Base-by-base conservation (phyloP, 1,140 invertebrate species). In the Bombus terrestris region DNA sequence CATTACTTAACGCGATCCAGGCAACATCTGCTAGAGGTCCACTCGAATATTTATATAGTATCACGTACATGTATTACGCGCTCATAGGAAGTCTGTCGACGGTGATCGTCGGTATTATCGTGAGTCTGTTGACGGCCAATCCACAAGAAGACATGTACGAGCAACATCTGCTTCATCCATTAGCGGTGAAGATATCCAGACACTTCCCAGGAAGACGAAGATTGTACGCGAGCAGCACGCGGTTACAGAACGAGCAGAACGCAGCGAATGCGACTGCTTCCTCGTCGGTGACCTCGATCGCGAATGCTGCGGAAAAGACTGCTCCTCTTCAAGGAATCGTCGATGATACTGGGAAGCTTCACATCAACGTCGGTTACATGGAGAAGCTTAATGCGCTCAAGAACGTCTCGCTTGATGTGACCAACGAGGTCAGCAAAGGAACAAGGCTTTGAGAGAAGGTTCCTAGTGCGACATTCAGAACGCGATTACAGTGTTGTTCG, bases 11-110 rank as follows among this genome's bases (percentile, higher is more conserved):
- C 41, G 81, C 62, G 9, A 78, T 86, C 0, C 43, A 74, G 12
- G 10, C 87, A 53, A n/a, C 78, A 1, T 39, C 69, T 0, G 4
- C 37, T 0, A 84, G 89, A 28, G 83, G 78, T 74, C 86, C 96
- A 32, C 73, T 97, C 15, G 94, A 96, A 35, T 94, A 95, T 28
- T 92, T 97, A 15, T 97, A 97, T 89, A 96, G 96, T 12, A 96
- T 97, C 62, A 97, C 97, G 10, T 97, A 97, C 91, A 97, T 97
- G 97, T 97, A 97, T 92, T 97, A 97, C 91, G 96, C 97, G 39
- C 92, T 97, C 8, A 95, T 97, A 64, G 97, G 97, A 3, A 97
- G 97, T 74, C 87, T 96, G 25, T 95, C 97, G 37, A 97, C 97
- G 0, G 95, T 97, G 0, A 78, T 96, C 8, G 93, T 97, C 43